phyloP scores from a whole-genome alignment of 2,113 vertebrate genomes.

The Hemiprocne comata region DNA sequence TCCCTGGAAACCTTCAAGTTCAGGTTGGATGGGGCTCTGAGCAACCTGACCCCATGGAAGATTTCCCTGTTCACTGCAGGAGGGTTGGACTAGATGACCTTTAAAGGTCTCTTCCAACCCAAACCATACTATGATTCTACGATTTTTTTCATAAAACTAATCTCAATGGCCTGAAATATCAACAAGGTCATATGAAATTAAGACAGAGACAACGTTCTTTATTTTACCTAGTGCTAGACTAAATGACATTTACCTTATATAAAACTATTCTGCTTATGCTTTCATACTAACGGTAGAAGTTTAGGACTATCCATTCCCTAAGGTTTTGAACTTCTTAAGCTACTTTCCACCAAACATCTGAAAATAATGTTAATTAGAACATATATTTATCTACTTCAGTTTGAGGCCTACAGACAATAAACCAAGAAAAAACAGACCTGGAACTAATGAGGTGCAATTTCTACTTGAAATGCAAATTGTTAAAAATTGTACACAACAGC shows the following conservation, averaged over 20 bases:
- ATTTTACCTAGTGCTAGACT: background rate
- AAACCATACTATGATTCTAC: background rate
- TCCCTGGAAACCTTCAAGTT: background rate
- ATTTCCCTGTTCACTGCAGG: background rate
- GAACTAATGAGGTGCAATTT: background rate
- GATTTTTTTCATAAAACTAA: background rate
- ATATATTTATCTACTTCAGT: background rate
- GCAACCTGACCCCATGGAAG: background rate
- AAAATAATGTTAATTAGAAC: background rate
- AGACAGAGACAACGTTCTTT: background rate
- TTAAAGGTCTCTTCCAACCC: background rate
- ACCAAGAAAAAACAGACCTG: background rate
- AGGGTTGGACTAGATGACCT: background rate
- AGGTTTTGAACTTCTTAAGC: background rate
- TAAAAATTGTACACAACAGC: background rate
- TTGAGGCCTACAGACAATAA: background rate
- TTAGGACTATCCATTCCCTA: background rate
- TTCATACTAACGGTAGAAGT: background rate
- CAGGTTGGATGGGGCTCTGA: accelerated
- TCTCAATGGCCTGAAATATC: background rate
- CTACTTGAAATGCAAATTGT: background rate
- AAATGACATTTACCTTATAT: background rate
- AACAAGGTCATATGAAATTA: background rate
- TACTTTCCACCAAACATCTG: accelerated
- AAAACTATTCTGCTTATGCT: background rate